Base-by-base conservation (phyloP, 2,888 invertebrate genomes). In the Melieria picta region DNA sequence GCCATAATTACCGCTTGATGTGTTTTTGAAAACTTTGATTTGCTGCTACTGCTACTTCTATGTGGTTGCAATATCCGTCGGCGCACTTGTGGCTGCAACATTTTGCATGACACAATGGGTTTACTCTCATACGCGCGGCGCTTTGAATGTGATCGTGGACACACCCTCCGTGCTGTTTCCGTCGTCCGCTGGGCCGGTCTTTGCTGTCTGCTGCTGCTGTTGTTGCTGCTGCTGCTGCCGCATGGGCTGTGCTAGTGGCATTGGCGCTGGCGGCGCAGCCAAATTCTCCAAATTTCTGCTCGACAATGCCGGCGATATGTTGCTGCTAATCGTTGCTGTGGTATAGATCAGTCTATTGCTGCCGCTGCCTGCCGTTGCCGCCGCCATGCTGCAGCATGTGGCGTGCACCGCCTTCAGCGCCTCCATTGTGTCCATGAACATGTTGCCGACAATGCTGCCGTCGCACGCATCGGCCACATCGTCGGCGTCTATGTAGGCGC, bases 111-210 rank as follows among this genome's bases (percentile, higher is more conserved):
- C 16, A 16, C 16, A 16, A 1, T 16, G 1, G 30, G 30, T 50
- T 48, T 69, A 62, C 55, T 72, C 30, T 77, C 74, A 79, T 68
- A 79, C 74, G 66, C 78, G 72, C 42, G 79, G 77, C 50, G 77
- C 72, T 62, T 77, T 78, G 71, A 77, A 78, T 46, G 75, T 75
- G 43, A 76, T 75, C 47, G 74, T 72, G 52, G 71, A 65, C 48
- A 64, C 56, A 56, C 42, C 69, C 46, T 56, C 47, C 42, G 11
- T 47, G 7, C 45, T 61, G 43, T n/a, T 46, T 57, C 58, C 48
- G 6, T 10, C 58, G 13, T 30, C 46, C 30, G 30, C 30, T 30
- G 30, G 30, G 30, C 30, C 30, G 13, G 16, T 42, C 7, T 42
- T 11, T 50, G 52, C 43, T 57, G 47, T 10, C 42, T 46, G 64